Conservation (phyloP, 1,140 invertebrate genomes). For the Bombus superbus region DNA sequence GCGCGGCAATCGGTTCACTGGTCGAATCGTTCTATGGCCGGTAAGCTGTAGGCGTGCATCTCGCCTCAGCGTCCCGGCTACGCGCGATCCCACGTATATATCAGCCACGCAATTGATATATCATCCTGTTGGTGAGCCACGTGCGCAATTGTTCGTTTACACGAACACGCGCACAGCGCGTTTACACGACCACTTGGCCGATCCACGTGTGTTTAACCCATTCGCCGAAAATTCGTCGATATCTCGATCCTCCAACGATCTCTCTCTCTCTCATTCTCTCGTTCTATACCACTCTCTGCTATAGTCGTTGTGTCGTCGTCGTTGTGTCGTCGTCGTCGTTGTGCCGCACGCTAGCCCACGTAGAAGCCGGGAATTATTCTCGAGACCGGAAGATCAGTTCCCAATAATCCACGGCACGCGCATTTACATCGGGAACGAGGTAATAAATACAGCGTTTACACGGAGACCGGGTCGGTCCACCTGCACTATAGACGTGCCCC, state of each 20-base stretch:
- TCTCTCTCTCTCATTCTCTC: not conserved
- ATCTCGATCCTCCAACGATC: not conserved
- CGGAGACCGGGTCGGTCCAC: slow-evolving; percentile 59
- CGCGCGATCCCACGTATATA: slow-evolving; percentile 36
- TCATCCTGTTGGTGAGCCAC: slow-evolving; percentile 20
- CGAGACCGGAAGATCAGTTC: slow-evolving; percentile 69
- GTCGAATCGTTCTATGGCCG: slow-evolving; percentile 8
- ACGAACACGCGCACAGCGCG: not conserved
- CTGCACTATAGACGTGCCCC: slow-evolving; percentile 54
- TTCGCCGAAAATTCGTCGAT: slow-evolving; percentile 40
- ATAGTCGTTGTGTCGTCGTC: not conserved
- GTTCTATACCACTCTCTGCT: not conserved
- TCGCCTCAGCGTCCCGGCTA: slow-evolving; percentile 15
- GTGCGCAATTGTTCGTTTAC: slow-evolving; percentile 44
- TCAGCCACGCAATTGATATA: slow-evolving; percentile 49
- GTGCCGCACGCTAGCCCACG: too few species aligned
- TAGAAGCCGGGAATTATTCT: slow-evolving; percentile 61
- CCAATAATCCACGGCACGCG: slow-evolving; percentile 74
- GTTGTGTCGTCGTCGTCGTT: slow-evolving; percentile 3
- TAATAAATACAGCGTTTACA: slow-evolving; percentile 75
- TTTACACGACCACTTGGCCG: slow-evolving; percentile 39
- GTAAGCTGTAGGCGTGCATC: slow-evolving; percentile 22
- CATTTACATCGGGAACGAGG: slow-evolving; percentile 73
- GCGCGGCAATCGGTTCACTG: not conserved
- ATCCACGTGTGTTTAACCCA: slow-evolving; percentile 22